Conservation (phyloP, 2,888 invertebrate genomes). For the Thelaira solivaga region DNA sequence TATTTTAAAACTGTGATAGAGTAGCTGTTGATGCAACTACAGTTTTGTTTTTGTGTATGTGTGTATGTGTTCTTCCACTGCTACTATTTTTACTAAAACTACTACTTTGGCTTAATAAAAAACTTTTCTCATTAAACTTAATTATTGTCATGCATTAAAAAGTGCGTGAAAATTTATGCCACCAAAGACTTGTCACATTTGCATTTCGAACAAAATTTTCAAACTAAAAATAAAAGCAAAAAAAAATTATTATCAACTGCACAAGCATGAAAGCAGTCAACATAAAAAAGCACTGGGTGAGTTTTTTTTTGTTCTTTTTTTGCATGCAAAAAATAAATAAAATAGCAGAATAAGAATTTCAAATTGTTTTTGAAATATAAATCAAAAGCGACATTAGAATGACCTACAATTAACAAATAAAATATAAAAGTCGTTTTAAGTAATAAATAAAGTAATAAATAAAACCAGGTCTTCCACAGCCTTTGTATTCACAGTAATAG, state of each 20-base stretch:
- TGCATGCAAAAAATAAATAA: no score
- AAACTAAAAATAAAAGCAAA: no score
- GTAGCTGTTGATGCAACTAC: slow-evolving; percentile 7
- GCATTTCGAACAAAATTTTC: slow-evolving; percentile 54
- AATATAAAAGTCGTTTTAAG: no score
- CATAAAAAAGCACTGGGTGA: no score
- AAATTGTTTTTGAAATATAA: background rate
- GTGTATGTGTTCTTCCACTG: no score
- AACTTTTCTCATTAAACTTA: slow-evolving; percentile 63
- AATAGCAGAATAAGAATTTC: background rate
- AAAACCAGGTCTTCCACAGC: no score
- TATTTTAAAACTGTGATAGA: slow-evolving; percentile 36
- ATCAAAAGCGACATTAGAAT: background rate
- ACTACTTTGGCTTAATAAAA: slow-evolving; percentile 21
- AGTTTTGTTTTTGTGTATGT: background rate
- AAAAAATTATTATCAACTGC: slow-evolving; percentile 25
- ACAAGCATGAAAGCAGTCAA: background rate
- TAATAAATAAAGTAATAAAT: no score
- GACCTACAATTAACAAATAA: no score
- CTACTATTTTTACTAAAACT: background rate
- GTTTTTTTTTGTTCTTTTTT: no score
- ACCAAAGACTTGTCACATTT: slow-evolving; percentile 61
- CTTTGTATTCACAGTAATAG: no score
- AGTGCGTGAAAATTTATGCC: slow-evolving; percentile 62
- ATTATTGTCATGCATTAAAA: slow-evolving; percentile 61